phyloP scores from a whole-genome alignment of 2,888 invertebrate species.

The Caenorhabditis japonica region DNA sequence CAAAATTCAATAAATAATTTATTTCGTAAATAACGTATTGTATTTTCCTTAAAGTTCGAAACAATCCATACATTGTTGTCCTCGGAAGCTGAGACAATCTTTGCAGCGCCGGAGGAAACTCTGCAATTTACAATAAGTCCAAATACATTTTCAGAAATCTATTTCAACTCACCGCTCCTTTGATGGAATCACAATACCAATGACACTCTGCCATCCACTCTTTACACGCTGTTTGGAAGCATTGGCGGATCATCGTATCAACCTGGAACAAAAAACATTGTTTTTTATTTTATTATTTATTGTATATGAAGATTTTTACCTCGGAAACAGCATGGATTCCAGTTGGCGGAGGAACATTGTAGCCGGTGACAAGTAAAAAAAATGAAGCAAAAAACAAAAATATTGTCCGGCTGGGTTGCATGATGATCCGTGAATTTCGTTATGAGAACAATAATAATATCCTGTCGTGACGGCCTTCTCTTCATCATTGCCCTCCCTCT shows the following conservation, averaged over 20 bases:
- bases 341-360: constrained; percentile 64
- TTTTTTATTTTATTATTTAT: constrained; percentile 3
- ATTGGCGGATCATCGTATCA: constrained; percentile 69
- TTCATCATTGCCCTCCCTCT: constrained; percentile 11
- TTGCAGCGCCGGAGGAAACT: constrained; percentile 64
- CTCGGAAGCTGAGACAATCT: constrained; percentile 68
- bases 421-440: constrained; percentile 30
- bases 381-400: constrained; percentile 21
- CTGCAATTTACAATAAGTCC: constrained; percentile 29
- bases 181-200: constrained; percentile 70
- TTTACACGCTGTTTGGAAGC: constrained; percentile 70
- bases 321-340: constrained; percentile 60
- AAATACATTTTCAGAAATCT: not conserved
- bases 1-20: constrained; percentile 4
- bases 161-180: constrained; percentile 60
- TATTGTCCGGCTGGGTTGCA: constrained; percentile 24
- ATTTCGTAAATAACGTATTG: not conserved
- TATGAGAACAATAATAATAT: constrained; percentile 32
- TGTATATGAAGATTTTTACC: constrained; percentile 15
- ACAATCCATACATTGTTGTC: constrained; percentile 69
- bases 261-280: constrained; percentile 52
- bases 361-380: constrained; percentile 27
- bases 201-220: constrained; percentile 74
- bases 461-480: constrained; percentile 6
- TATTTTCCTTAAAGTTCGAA: constrained; percentile 61